These are phyloP conservation scores for Phrynocephalus forsythii DNA, from an alignment of 2,797 vertebrate species.

Conservation along the genomic window DNA sequence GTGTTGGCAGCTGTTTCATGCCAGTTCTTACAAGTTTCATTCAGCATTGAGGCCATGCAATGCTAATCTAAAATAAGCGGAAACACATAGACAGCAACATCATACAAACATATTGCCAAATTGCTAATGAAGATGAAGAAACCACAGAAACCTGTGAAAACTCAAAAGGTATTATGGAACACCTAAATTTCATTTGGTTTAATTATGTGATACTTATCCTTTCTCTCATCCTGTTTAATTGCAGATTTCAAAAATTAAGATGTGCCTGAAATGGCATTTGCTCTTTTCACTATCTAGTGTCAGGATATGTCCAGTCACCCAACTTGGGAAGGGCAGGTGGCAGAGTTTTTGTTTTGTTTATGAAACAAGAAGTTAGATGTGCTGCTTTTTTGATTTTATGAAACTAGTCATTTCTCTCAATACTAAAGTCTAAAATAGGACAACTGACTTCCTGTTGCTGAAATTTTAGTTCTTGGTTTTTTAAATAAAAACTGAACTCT, in stretches of 20 bases:
- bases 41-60: neutral
- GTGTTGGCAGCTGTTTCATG: no score
- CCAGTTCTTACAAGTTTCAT: neutral
- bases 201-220: neutral
- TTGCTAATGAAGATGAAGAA: neutral
- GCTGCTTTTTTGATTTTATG: neutral
- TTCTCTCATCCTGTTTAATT: neutral
- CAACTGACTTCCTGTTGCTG: conserved; percentile 36
- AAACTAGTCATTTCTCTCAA: conserved; percentile 31
- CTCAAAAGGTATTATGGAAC: neutral
- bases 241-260: neutral
- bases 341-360: neutral
- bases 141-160: neutral
- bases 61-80: neutral
- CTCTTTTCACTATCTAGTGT: neutral
- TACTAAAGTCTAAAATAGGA: conserved; percentile 22
- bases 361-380: conserved; percentile 25
- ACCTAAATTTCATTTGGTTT: neutral
- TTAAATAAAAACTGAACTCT: accelerated
- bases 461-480: conserved; percentile 9
- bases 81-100: neutral
- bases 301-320: neutral
- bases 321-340: neutral
- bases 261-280: neutral
- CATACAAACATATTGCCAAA: neutral